Evolutionary conservation across 1,140 invertebrate genomes (phyloP).

Genomic region (Drosophila subpulchrella): DNA sequence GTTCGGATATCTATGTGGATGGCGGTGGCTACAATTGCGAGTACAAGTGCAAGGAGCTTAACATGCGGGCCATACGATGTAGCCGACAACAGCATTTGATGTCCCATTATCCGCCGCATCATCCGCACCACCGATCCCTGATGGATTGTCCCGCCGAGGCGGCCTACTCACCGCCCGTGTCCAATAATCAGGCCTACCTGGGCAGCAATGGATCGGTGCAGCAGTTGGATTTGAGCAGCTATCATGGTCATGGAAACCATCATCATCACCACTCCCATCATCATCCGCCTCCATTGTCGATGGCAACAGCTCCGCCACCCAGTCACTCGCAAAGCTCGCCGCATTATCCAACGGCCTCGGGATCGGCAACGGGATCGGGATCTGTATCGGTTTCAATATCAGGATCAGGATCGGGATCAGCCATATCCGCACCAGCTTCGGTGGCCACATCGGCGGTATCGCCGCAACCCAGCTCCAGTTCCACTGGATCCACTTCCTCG

Average conservation of each 20-base stretch:
- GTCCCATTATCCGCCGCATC: conserved; percentile 48
- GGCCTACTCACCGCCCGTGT: conserved; percentile 58
- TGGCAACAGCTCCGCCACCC: conserved; percentile 34
- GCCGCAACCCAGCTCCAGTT: conserved; percentile 61
- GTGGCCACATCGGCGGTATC: conserved; percentile 32
- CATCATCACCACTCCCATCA: conserved; percentile 32
- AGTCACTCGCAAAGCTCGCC: conserved; percentile 50
- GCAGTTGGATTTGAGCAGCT: conserved; percentile 33
- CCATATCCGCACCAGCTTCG: conserved; percentile 25
- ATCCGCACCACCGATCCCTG: conserved; percentile 51
- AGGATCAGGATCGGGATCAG: conserved; percentile 18
- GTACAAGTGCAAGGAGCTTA: conserved; percentile 78
- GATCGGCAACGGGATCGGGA: conserved; percentile 7
- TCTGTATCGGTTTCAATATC: conserved; percentile 15
- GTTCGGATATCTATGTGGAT: conserved; percentile 56
- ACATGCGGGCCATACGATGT: conserved; percentile 79
- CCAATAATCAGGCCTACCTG: conserved; percentile 18
- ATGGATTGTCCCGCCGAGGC: conserved; percentile 63
- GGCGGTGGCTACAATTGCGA: conserved; percentile 73
- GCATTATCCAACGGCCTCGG: conserved; percentile 50
- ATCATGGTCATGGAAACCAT: conserved; percentile 20
- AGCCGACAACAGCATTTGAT: conserved; percentile 64
- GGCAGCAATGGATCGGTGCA: conserved; percentile 38
- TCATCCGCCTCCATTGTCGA: conserved; percentile 23
- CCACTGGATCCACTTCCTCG: conserved; percentile 54